Base-by-base conservation (phyloP, 92 coral and sea anemone genomes). In the Scolanthus callimorphus region DNA sequence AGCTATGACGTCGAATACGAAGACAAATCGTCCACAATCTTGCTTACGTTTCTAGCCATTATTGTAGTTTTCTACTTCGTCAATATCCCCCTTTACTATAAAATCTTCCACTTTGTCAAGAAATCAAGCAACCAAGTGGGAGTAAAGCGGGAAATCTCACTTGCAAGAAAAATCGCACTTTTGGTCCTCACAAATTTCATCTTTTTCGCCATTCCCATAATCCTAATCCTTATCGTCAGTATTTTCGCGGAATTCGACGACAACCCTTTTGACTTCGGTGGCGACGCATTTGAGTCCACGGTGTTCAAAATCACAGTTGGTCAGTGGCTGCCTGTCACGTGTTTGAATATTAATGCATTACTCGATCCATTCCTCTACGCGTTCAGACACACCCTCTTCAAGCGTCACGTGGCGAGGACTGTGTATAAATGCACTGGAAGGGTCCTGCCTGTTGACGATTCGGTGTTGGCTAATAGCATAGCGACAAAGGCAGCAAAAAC, bases 241-340 rank as follows among this genome's bases (percentile, higher is more conserved):
- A 51, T 85, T 31, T 65, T 45, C 43, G 77, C 90, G 51, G 69
- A 67, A 43, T 53, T 65, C 27, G 67, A 78, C 50, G 51, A 60
- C 54, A 77, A 83, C 51, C 81, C 81, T 13, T 83, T 77, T 59
- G 78, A 85, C 11, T 74, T 79, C 41, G 77, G 76, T 23, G 91
- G 86, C 20, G 80, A 79, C 51, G 76, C 85, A 28, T 79, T 79
- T 55, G 45, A 79, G 80, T 79, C 79, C 55, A 85, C 86, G 29
- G 58, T 70, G 31, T 79, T 69, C 57, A 85, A 85, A 62, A 81
- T 85, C 59, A 55, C 61, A 15, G 70, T 79, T 34, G 91, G 91
- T 25, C 91, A 85, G 70, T 85, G 91, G 91, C 65, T 85, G 1
- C 91, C 91, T 0, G 91, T 85, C 53, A 85, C 91, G 34, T 85